Evolutionary conservation across 2,888 invertebrate genomes (phyloP).

Genomic region (Cephus spinipes): DNA sequence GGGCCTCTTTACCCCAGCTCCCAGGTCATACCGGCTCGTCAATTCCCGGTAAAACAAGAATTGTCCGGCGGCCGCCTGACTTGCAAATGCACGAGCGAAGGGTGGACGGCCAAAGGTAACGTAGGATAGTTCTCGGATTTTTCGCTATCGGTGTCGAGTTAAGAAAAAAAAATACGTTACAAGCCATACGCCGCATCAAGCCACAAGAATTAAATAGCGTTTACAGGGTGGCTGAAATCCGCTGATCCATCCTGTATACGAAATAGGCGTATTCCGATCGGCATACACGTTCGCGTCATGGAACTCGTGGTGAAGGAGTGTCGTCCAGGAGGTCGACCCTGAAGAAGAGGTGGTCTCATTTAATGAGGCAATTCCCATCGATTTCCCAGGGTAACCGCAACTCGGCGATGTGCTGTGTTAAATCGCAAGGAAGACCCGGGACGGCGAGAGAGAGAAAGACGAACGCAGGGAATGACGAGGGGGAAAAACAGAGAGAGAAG

Average conservation of each 20-base stretch:
- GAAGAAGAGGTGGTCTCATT: constrained; percentile 29
- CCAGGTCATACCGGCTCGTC: no score
- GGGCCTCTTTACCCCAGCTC: no score
- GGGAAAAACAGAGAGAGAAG: background rate
- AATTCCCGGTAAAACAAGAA: no score
- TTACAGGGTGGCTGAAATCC: background rate
- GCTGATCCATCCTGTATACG: background rate
- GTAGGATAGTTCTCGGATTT: no score
- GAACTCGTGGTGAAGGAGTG: background rate
- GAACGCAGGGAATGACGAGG: background rate
- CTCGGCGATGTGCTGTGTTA: constrained; percentile 16
- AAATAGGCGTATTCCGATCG: background rate
- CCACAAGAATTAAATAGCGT: background rate
- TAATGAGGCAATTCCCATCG: constrained; percentile 43
- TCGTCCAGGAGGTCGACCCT: background rate
- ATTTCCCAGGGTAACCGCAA: constrained; percentile 36
- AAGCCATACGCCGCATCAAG: background rate
- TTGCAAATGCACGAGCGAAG: no score
- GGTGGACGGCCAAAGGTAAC: no score
- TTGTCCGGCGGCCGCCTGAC: no score
- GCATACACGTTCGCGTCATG: background rate
- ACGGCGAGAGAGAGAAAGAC: background rate
- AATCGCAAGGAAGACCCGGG: background rate
- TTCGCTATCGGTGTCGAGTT: no score
- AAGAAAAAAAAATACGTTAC: no score